Evolutionary conservation across 2,888 invertebrate species (phyloP).

Genomic region (Orchestes rusci): DNA sequence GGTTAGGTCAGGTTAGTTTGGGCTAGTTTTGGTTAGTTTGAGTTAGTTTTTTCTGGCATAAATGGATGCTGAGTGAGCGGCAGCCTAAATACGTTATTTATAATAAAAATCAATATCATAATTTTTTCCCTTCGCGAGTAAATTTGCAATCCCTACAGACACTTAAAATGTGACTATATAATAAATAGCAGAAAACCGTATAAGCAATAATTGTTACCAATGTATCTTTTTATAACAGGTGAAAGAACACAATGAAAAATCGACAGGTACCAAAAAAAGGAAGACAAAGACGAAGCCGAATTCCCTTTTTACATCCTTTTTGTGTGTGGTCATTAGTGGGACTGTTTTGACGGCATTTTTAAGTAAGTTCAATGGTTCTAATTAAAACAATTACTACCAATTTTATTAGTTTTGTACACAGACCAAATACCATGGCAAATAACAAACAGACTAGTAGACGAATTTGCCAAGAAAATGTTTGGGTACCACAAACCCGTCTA

Average conservation of each 20-base stretch:
- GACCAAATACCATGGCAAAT: conserved; percentile 47
- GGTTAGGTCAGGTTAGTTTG: too few relatives aligned
- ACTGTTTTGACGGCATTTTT: conserved; percentile 40
- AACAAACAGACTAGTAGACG: conserved; percentile 56
- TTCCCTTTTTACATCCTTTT: conserved; percentile 38
- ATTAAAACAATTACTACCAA: too few relatives aligned
- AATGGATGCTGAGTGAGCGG: too few relatives aligned
- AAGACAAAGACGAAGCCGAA: conserved; percentile 32
- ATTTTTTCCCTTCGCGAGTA: too few relatives aligned
- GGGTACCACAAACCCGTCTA: conserved; percentile 66
- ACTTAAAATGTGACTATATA: too few relatives aligned
- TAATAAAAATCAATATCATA: too few relatives aligned
- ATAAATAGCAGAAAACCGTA: background rate
- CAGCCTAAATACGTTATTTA: too few relatives aligned
- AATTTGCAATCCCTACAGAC: too few relatives aligned
- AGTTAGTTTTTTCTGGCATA: too few relatives aligned
- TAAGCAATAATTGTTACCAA: background rate
- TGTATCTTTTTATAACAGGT: conserved; percentile 22
- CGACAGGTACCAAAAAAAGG: conserved; percentile 28
- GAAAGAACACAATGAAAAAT: conserved; percentile 32
- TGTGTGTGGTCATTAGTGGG: conserved; percentile 41
- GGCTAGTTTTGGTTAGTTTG: too few relatives aligned
- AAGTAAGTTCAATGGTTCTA: conserved; percentile 34
- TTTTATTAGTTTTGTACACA: conserved; percentile 54
- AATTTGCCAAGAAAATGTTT: conserved; percentile 60